Evolutionary conservation across 23 tunicate genomes (phyloP).

Genomic region (Trididemnum nubilum): DNA sequence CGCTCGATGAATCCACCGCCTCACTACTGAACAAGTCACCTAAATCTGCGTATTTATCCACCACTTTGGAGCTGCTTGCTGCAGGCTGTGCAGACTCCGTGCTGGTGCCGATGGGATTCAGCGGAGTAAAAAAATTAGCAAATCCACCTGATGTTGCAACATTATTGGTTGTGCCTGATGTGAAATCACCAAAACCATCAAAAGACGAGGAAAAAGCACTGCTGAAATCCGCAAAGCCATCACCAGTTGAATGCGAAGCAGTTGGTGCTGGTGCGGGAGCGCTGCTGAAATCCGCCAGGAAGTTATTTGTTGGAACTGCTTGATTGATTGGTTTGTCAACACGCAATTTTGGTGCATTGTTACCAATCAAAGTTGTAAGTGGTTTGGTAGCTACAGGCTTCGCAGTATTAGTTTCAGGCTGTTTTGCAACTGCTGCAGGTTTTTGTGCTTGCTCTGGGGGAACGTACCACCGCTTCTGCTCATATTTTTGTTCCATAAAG

Average conservation of each 20-base stretch:
- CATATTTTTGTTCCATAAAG: slow-evolving; percentile 97
- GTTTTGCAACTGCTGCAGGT: slow-evolving; percentile 34
- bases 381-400: slow-evolving; percentile 20
- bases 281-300: slow-evolving; percentile 43
- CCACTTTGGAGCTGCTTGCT: slow-evolving; percentile 10
- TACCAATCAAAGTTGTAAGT: slow-evolving; percentile 36
- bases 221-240: slow-evolving; percentile 90
- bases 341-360: slow-evolving; percentile 22
- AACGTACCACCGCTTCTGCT: slow-evolving; percentile 90
- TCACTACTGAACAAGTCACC: slow-evolving; percentile 63
- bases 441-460: slow-evolving; percentile 79
- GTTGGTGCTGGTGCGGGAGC: slow-evolving; percentile 6
- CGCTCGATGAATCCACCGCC: neutral
- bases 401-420: slow-evolving; percentile 8
- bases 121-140: slow-evolving; percentile 33
- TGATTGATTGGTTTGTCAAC: slow-evolving; percentile 17
- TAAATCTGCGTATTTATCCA: slow-evolving; percentile 85
- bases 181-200: slow-evolving; percentile 69
- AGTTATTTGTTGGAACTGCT: neutral
- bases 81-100: slow-evolving; percentile 19
- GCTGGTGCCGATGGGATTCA: slow-evolving; percentile 15
- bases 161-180: slow-evolving; percentile 25
- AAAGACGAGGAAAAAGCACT: slow-evolving; percentile 56
- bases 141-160: slow-evolving; percentile 36
- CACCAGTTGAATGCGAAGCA: slow-evolving; percentile 8